Percentiles rank a stretch among this genome's conserved stretches.
Evolutionary conservation across 1,140 invertebrate genomes (phyloP).

Genomic region (Aphis gossypii): DNA sequence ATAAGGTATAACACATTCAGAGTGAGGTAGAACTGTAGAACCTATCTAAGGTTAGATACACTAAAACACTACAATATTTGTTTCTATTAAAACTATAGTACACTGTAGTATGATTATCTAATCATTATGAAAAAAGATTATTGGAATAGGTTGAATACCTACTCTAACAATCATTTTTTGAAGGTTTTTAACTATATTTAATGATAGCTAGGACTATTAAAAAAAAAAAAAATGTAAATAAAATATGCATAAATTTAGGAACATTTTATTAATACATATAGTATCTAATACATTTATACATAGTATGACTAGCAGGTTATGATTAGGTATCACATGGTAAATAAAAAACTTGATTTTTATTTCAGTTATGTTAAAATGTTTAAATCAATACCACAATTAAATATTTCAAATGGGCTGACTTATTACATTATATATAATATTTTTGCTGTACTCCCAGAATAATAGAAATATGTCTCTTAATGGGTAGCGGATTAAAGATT

Average conservation of each 20-base stretch:
- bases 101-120: too few relatives aligned
- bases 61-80: neutral
- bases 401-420: slow-evolving; percentile 49
- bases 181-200: too few relatives aligned
- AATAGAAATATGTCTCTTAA: slow-evolving; percentile 43
- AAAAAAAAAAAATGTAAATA: neutral
- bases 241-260: slow-evolving; percentile 12
- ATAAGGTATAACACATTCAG: too few relatives aligned
- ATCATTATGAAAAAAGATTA: too few relatives aligned
- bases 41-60: neutral
- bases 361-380: neutral
- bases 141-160: too few relatives aligned
- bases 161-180: too few relatives aligned
- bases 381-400: neutral
- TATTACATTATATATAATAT: slow-evolving; percentile 43
- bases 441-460: slow-evolving; percentile 49
- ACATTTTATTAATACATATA: slow-evolving; percentile 31
- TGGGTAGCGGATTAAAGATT: slow-evolving; percentile 45
- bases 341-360: neutral
- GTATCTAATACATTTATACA: slow-evolving; percentile 24
- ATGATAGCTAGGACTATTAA: neutral
- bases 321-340: neutral
- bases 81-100: neutral
- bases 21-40: too few relatives aligned
- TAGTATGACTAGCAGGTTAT: slow-evolving; percentile 29